These are phyloP conservation scores for Phengaris alcon DNA, from an alignment of 2,888 invertebrate species.

Conservation along the genomic window DNA sequence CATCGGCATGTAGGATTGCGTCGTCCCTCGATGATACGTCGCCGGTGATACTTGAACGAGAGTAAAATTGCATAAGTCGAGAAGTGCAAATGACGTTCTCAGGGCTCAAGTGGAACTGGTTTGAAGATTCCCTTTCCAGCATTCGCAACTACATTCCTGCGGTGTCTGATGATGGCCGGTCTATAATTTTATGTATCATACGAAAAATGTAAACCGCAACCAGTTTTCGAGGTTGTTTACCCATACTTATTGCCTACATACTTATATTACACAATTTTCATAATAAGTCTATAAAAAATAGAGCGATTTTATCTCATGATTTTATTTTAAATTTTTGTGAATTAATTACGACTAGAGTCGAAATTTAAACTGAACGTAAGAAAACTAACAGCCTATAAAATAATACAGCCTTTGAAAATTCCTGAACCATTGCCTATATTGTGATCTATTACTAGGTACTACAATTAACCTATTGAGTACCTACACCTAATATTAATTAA, in stretches of 20 bases:
- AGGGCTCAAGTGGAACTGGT: conserved; percentile 59
- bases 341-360: too few species aligned
- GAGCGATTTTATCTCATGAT: not conserved
- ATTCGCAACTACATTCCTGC: conserved; percentile 56
- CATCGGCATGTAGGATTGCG: conserved; percentile 34
- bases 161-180: conserved; percentile 57
- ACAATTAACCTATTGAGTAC: too few species aligned
- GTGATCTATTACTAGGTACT: too few species aligned
- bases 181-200: conserved; percentile 22
- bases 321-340: not conserved
- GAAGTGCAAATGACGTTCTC: conserved; percentile 40
- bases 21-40: not conserved
- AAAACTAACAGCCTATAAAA: too few species aligned
- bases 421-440: too few species aligned
- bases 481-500: too few species aligned
- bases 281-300: not conserved
- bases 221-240: conserved; percentile 22
- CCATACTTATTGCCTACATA: conserved; percentile 1
- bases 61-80: conserved; percentile 47
- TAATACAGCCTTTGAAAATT: too few species aligned
- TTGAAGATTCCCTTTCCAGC: conserved; percentile 67
- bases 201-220: conserved; percentile 15
- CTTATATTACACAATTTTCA: conserved; percentile 12
- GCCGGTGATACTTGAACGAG: conserved; percentile 44
- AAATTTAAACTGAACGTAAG: too few species aligned